Evolutionary conservation across 2,888 invertebrate genomes (phyloP).

Genomic region (Lasioglossum pauxillum): DNA sequence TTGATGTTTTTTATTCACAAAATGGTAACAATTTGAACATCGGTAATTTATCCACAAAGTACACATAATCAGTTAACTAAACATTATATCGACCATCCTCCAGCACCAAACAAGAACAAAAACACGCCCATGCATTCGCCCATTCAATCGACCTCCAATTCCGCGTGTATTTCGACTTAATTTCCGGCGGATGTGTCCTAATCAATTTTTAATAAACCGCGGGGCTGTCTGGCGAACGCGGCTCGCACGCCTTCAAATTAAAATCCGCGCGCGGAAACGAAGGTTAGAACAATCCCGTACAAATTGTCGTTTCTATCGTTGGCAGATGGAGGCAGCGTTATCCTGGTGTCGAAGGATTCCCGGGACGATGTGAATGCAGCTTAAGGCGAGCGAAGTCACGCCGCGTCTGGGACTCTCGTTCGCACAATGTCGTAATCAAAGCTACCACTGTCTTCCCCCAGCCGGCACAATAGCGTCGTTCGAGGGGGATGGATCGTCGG

Average conservation of each 20-base stretch:
- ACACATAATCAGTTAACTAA: not conserved
- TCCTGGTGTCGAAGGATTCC: conserved; percentile 52
- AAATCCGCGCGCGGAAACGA: conserved; percentile 39
- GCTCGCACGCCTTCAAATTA: conserved; percentile 16
- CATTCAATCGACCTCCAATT: not conserved
- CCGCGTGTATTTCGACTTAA: not conserved
- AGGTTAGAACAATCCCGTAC: conserved; percentile 44
- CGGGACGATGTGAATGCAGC: conserved; percentile 70
- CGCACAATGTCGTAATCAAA: conserved; percentile 83
- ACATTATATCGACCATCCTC: not conserved
- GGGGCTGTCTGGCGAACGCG: not conserved
- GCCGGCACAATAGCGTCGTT: conserved; percentile 79
- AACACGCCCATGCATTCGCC: not conserved
- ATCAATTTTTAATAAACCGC: conserved; percentile 44
- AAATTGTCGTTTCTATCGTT: conserved; percentile 54
- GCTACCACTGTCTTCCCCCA: conserved; percentile 76
- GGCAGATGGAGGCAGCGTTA: conserved; percentile 36
- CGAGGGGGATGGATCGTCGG: conserved; percentile 72
- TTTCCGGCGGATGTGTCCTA: not conserved
- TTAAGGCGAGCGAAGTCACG: conserved; percentile 75
- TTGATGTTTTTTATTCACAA: not conserved
- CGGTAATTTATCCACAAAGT: not conserved
- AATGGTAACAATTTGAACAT: not conserved
- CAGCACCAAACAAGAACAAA: not conserved
- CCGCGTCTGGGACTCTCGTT: conserved; percentile 73